Evolutionary conservation across 1,140 invertebrate genomes (phyloP), one percentile per base, ranked within the genome.

Genomic region (Acromyrmex heyeri): DNA sequence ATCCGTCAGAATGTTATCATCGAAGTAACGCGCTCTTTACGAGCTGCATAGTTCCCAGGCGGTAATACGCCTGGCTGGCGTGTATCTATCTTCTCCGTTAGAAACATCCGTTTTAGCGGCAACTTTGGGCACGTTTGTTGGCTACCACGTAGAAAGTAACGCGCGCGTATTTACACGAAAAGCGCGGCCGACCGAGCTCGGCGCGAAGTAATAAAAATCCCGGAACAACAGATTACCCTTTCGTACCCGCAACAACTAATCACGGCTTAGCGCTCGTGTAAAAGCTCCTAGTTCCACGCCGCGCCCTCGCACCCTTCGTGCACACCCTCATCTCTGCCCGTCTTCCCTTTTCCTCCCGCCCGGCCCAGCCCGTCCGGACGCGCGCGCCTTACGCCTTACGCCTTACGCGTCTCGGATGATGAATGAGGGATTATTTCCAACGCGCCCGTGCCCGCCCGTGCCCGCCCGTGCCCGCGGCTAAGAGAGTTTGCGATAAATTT

Each of bases 401-500:
- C 82, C 81, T 85, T 87, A 82, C 90, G 77, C 57, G 77, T 50
- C 82, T 48, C 88, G 88, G 90, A 92, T 93, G 93, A 94, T 93
- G 91, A 92, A 93, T 89, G 93, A 92, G 92, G 89, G 87, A 92
- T 93, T 93, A 93, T 92, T 92, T 92, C 86, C 70, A 87, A 78
- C 76, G 64, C 81, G 69, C 62, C 86, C 77, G 79, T 21, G 0
- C 21, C 21, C 21, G 69, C 62, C 86, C 77, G 79, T 21, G 0
- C 21, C 21, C 21, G 21, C 21, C 64, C 73, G 75, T 86, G 86
- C 73, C 86, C 77, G 79, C 64, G 69, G 87, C 88, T 69, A 86
- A 65, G 93, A 93, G 77, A 93, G 77, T 93, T 92, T 69, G 59
- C 87, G 91, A 93, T 94, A 93, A 94, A 93, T 94, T 94, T 92